Conservation (phyloP, 2,888 invertebrate species). For the Orgyia antiqua region DNA sequence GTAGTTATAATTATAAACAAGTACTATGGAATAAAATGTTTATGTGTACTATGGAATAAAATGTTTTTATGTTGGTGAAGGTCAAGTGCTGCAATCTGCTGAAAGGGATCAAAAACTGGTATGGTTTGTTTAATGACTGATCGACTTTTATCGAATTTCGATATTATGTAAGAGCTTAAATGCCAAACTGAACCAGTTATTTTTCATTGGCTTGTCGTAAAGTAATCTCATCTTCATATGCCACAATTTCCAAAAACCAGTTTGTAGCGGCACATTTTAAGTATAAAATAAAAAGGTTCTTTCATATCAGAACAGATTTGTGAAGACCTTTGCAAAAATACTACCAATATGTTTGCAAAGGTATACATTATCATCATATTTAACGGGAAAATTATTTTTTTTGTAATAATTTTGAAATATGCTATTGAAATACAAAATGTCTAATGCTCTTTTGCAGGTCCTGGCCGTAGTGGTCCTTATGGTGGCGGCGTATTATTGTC, state of each 20-base stretch:
- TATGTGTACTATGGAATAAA: no score
- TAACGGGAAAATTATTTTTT: no score
- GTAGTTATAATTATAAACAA: no score
- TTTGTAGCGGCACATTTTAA: slow-evolving; percentile 30
- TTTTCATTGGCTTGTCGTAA: neutral
- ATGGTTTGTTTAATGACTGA: no score
- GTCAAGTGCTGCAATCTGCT: no score
- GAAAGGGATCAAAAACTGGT: no score
- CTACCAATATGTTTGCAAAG: slow-evolving; percentile 37
- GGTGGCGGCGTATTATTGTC: slow-evolving; percentile 31
- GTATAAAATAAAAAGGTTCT: slow-evolving; percentile 43
- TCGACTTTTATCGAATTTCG: no score
- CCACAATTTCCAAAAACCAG: slow-evolving; percentile 28
- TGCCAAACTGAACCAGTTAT: neutral
- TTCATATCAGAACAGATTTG: slow-evolving; percentile 32
- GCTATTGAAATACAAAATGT: no score
- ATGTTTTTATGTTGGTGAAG: no score
- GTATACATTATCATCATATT: no score
- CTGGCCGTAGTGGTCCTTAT: slow-evolving; percentile 24
- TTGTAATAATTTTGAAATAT: no score
- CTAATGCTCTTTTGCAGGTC: slow-evolving; percentile 28
- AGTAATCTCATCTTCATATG: slow-evolving; percentile 20
- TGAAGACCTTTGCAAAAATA: slow-evolving; percentile 30
- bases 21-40: no score
- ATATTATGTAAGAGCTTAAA: slow-evolving; percentile 18